Conservation (phyloP, 2,888 invertebrate genomes). For the Pollenia amentaria region DNA sequence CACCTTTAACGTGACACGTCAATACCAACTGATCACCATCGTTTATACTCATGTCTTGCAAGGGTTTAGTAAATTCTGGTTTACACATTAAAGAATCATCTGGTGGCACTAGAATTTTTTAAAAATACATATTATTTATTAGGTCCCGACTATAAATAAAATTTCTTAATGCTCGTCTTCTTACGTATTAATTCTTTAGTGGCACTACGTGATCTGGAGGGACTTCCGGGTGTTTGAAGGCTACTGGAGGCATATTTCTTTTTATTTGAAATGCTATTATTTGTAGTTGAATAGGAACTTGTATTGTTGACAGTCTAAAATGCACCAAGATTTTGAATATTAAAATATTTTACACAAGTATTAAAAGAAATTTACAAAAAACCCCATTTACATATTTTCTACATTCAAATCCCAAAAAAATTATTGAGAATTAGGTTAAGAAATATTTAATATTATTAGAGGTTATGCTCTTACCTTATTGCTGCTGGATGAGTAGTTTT, state of each 20-base stretch:
- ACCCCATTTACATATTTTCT: neutral
- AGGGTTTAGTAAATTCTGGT: constrained; percentile 92
- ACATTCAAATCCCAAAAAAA: no score
- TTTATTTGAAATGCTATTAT: constrained; percentile 79
- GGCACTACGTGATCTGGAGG: constrained; percentile 94
- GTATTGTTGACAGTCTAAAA: constrained; percentile 77
- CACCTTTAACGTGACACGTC: constrained; percentile 93
- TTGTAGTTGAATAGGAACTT: constrained; percentile 79
- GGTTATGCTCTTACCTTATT: constrained; percentile 76
- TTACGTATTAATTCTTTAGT: constrained; percentile 92
- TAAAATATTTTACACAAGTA: no score
- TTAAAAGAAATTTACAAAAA: neutral
- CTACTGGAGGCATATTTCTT: constrained; percentile 88
- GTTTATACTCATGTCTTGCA: constrained; percentile 90
- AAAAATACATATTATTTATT: constrained; percentile 16
- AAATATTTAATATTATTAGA: neutral
- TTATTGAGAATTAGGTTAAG: no score
- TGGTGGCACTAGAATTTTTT: constrained; percentile 89
- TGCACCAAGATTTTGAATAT: neutral
- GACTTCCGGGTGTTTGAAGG: constrained; percentile 90
- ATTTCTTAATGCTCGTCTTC: constrained; percentile 50
- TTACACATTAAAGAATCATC: constrained; percentile 94
- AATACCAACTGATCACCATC: constrained; percentile 95
- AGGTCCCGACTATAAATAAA: neutral
- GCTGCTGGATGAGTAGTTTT: constrained; percentile 76